A percentile compares a stretch with the other conserved stretches of the same genome.
These are phyloP conservation scores for Ramphastos sulfuratus DNA, from an alignment of 2,113 vertebrate species.

Conservation along the genomic window DNA sequence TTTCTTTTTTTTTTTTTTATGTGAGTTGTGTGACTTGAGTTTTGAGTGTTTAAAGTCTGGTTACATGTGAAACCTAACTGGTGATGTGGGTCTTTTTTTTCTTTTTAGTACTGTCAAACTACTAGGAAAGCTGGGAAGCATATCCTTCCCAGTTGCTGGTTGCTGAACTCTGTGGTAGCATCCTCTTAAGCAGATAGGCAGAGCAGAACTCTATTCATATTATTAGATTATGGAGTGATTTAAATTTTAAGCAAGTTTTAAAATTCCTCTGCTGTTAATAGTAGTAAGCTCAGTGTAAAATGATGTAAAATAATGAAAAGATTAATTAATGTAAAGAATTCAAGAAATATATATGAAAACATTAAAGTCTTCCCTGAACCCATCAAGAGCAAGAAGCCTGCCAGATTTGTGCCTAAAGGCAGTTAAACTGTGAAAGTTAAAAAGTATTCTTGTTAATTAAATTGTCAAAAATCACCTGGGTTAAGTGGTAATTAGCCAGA, in stretches of 20 bases:
- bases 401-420: neutral
- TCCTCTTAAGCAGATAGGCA: neutral
- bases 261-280: neutral
- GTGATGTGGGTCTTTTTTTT: neutral
- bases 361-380: neutral
- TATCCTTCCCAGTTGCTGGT: neutral
- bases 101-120: neutral
- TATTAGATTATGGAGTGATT: neutral
- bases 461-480: neutral
- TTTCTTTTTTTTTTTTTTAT: neutral
- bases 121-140: neutral
- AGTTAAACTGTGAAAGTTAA: neutral
- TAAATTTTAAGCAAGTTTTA: neutral
- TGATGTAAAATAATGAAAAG: neutral
- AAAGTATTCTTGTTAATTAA: neutral
- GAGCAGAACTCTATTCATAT: neutral
- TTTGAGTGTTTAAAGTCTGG: neutral
- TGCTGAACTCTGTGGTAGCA: neutral
- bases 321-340: neutral
- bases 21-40: neutral
- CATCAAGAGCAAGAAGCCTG: neutral
- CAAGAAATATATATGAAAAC: neutral
- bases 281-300: neutral
- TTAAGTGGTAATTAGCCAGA: neutral
- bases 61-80: neutral